Evolutionary conservation across 2,888 invertebrate species (phyloP), one percentile per base, ranked within the genome.

Genomic region (Fabriciana adippe): DNA sequence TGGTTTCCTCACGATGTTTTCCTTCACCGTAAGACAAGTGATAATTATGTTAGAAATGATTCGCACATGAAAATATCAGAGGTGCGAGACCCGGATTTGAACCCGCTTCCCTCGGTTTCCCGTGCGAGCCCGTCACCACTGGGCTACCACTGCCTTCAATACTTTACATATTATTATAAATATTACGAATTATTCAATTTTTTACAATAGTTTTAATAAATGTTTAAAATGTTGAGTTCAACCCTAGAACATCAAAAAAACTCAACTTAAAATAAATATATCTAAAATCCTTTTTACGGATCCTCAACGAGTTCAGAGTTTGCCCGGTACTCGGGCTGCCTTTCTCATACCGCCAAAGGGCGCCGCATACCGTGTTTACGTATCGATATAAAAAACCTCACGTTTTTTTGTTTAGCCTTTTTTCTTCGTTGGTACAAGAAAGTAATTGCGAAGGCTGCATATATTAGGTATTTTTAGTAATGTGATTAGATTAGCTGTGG

Each of bases 291-390:
- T 65, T 62, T 63, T 57, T 55, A 68, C 59, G 62, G 68, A 63
- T 59, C 66, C 60, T 63, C 65, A 66, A 70, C 14, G 55, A 56
- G 56, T 35, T 50, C 61, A 35, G 31, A 51, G 61, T 61, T 67
- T 71, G 68, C 59, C 64, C 55, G 67, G 67, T 65, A 51, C 70
- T 66, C 63, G 57, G 59, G 59, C 57, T 56, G 60, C 68, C 68
- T 69, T 67, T 66, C 64, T 47, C 55, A 47, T 62, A 67, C 71
- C 71, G 73, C 69, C 73, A 73, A 73, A 73, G 73, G 71, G 67
- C 62, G 71, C 72, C 73, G 73, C 73, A 56, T 59, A 54, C 67
- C 68, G 47, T 73, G 71, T 73, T 73, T 73, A 73, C 69, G 72
- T 73, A 70, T 64, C 68, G 56, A 65, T 65, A 66, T 60, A 69